Evolutionary conservation across 1,140 invertebrate genomes (phyloP).

Genomic region (Drosophila kanapiae): DNA sequence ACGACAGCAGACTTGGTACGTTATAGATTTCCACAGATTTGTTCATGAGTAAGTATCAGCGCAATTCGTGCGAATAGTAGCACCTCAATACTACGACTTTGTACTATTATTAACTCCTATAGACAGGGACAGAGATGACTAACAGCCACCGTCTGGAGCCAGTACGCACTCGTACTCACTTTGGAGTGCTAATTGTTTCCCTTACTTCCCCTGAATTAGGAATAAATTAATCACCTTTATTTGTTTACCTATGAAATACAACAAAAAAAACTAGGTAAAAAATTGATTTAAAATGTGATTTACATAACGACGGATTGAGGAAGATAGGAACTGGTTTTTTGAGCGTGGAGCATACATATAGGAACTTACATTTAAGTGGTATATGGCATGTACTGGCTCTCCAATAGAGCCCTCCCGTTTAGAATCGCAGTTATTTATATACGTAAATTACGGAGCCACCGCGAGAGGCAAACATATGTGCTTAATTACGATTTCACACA

Average conservation of each 20-base stretch:
- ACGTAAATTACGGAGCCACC: slow-evolving; percentile 18
- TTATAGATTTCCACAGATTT: slow-evolving; percentile 9
- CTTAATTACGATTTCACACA: slow-evolving; percentile 71
- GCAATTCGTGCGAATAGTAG: slow-evolving; percentile 31
- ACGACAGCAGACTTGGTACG: not conserved
- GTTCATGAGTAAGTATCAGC: not conserved
- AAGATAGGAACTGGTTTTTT: slow-evolving; percentile 40
- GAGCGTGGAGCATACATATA: not conserved
- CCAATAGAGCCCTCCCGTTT: slow-evolving; percentile 11
- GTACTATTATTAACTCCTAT: slow-evolving; percentile 14
- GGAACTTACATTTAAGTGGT: slow-evolving; percentile 8
- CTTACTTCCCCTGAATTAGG: slow-evolving; percentile 10
- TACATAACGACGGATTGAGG: slow-evolving; percentile 26
- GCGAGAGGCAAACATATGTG: slow-evolving; percentile 27
- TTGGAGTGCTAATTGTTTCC: slow-evolving; percentile 23
- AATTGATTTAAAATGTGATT: slow-evolving; percentile 25
- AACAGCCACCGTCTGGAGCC: slow-evolving; percentile 5
- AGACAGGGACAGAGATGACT: slow-evolving; percentile 15
- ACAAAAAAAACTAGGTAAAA: slow-evolving; percentile 4
- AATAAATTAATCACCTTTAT: slow-evolving; percentile 11
- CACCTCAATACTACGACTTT: slow-evolving; percentile 13
- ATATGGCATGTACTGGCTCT: slow-evolving; percentile 7
- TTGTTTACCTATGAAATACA: slow-evolving; percentile 3
- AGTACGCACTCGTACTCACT: slow-evolving; percentile 4
- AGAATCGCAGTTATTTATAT: slow-evolving; percentile 38